Base-by-base conservation (phyloP, 2,888 invertebrate genomes). In the Phyllotreta striolata region DNA sequence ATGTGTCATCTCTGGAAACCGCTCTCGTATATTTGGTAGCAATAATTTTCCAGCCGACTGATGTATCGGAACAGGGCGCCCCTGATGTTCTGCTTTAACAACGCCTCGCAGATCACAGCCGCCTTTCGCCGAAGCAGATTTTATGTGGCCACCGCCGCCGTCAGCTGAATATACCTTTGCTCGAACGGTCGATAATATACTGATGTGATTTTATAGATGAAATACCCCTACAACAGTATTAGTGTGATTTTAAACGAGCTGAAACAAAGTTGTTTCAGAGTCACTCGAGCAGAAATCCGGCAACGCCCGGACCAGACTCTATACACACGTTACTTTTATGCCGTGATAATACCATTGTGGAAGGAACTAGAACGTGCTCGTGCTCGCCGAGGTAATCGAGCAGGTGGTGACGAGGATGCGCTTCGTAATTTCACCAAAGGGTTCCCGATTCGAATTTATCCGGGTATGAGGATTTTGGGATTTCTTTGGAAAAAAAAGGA, bases 141-240 rank as follows among this genome's bases (percentile, higher is more conserved):
- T 60, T 72, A 73, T 72, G 73, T 57, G 63, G 63, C 63, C 49
- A 55, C 52, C 62, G 55, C 55, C 34, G 55, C 55, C 55, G 54
- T 68, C 70, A 69, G 67, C 44, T 70, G 66, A 66, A 69, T 70
- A 67, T 69, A 68, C 62, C 74, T 75, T 73, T 75, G 24, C 24
- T 24, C 39, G 39, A 46, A 6, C 43, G 73, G 70, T 72, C 75
- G 74, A 75, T 79, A 79, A 79, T 78, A 77, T 76, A 76, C 76
- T 79, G 79, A 80, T 80, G 79, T 78, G 79, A 80, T 80, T 80
- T 80, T 73, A 80, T 79, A 80, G 78, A 76, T 78, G 79, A 79
- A 77, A 77, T 78, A 74, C 73, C 77, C 76, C 73, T 70, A 75
- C 73, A 74, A 73, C 67, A 72, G 74, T 72, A 77, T 77, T 76